Evolutionary conservation across 2,113 vertebrate species (phyloP), one percentile per base, ranked within the genome.

Genomic region (Leucopsar rothschildi): DNA sequence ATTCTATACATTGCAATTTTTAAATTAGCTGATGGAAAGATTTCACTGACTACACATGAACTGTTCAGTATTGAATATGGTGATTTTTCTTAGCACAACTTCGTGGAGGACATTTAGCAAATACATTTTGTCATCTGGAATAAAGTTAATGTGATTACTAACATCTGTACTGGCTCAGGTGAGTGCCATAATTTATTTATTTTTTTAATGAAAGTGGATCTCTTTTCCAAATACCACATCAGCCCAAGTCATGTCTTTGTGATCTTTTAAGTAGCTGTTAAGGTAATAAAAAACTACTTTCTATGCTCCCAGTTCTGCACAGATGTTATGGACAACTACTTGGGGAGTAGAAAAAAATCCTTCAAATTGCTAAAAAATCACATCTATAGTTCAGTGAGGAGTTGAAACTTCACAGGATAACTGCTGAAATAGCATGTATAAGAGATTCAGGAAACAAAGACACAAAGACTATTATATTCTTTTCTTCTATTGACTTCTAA

Each of bases 131-230:
- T 88, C 56, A 72, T 93, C 60, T 93, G 56, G 35, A 93, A 50
- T 75, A 83, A 88, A 92, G 47, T 10, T 90, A 85, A 85, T 86
- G 39, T 94, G 80, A 95, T 95, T 95, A 63, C 60, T 91, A 95
- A 87, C 89, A 97, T 93, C 82, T 96, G 82, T 50, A 90, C 29
- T 92, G 72, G 33, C 52, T 91, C 86, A 93, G 63, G 75, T 97
- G 70, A 91, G 35, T 65, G 82, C 25, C 28, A 47, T 92, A 16
- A 29, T 76, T 95, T 90, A 14, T 81, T 76, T 77, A 19, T 15
- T 75, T 79, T 45, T 35, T 86, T 56, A 69, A 69, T 78, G 66
- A 87, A 91, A 65, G 57, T 68, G 11, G 10, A 89, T 73, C 69
- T 84, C 21, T 69, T 91, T 88, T 93, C 72, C 37, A 91, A 96